These are phyloP conservation scores for Pseudococcus jackbeardsleyi DNA, from an alignment of 2,888 invertebrate species.

Conservation along the genomic window DNA sequence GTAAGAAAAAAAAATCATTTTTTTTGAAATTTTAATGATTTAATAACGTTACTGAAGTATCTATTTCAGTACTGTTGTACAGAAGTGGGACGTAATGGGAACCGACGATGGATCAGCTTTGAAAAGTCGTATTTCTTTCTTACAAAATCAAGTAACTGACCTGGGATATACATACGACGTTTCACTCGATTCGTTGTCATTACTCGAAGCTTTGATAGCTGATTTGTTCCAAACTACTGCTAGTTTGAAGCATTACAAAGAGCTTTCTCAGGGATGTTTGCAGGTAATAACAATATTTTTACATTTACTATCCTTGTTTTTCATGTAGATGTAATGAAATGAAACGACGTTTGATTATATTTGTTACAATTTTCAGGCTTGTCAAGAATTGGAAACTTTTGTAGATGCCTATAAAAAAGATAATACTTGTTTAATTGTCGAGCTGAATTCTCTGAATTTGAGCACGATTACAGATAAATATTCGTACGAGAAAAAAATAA, in stretches of 20 bases:
- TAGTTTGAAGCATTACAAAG: constrained; percentile 86
- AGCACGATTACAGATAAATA: constrained; percentile 12
- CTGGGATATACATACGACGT: constrained; percentile 58
- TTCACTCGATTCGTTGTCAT: constrained; percentile 80
- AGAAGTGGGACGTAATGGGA: not conserved
- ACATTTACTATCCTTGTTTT: not conserved
- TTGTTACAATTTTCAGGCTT: constrained; percentile 57
- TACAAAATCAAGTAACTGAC: constrained; percentile 29
- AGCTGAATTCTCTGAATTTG: constrained; percentile 74
- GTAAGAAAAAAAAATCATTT: too few relatives aligned
- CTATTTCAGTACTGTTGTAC: too few relatives aligned
- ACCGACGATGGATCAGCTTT: constrained; percentile 8
- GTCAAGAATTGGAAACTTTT: constrained; percentile 77
- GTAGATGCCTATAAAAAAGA: constrained; percentile 86
- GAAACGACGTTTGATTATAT: not conserved
- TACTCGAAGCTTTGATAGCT: constrained; percentile 84
- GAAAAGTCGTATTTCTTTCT: constrained; percentile 34
- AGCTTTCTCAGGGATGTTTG: constrained; percentile 78
- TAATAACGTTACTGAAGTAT: too few relatives aligned
- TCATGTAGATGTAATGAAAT: too few relatives aligned
- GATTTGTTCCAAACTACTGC: constrained; percentile 91
- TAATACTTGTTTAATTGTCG: constrained; percentile 81
- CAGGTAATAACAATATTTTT: constrained; percentile 72
- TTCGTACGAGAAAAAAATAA: constrained; percentile 31
- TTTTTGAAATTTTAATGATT: too few relatives aligned